Conservation (phyloP, 1,140 invertebrate species). For the Riptortus pedestris region DNA sequence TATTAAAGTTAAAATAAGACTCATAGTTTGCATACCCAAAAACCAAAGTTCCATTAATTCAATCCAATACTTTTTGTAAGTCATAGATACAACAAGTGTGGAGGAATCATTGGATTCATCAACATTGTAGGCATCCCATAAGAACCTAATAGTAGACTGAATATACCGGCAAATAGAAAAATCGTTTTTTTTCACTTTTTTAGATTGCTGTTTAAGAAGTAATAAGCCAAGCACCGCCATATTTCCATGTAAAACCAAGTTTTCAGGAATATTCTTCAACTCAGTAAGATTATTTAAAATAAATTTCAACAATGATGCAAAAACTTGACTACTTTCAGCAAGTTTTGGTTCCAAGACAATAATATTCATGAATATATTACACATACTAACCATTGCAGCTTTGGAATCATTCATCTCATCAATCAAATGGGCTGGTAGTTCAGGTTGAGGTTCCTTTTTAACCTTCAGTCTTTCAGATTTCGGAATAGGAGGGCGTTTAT, state of each 20-base stretch:
- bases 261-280: slow-evolving; percentile 67
- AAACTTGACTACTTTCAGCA: slow-evolving; percentile 62
- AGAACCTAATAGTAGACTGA: slow-evolving; percentile 72
- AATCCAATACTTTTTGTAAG: slow-evolving; percentile 77
- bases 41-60: slow-evolving; percentile 87
- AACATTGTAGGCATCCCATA: slow-evolving; percentile 84
- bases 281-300: slow-evolving; percentile 77
- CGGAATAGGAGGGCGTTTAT: slow-evolving; percentile 68
- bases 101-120: slow-evolving; percentile 74
- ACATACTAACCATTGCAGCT: slow-evolving; percentile 71
- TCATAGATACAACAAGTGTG: slow-evolving; percentile 67
- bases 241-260: slow-evolving; percentile 74
- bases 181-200: slow-evolving; percentile 70
- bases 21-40: slow-evolving; percentile 83
- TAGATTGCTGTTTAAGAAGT: slow-evolving; percentile 70
- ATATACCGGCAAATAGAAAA: slow-evolving; percentile 79
- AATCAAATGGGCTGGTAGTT: slow-evolving; percentile 55
- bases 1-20: slow-evolving; percentile 61
- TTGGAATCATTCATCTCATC: slow-evolving; percentile 74
- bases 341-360: slow-evolving; percentile 74
- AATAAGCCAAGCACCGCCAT: slow-evolving; percentile 70
- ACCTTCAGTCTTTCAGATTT: slow-evolving; percentile 62
- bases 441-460: slow-evolving; percentile 58
- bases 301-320: slow-evolving; percentile 71
- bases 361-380: slow-evolving; percentile 86